These are phyloP conservation scores for Meleagris gallopavo DNA, from an alignment of 2,113 vertebrate species.

Conservation along the genomic window DNA sequence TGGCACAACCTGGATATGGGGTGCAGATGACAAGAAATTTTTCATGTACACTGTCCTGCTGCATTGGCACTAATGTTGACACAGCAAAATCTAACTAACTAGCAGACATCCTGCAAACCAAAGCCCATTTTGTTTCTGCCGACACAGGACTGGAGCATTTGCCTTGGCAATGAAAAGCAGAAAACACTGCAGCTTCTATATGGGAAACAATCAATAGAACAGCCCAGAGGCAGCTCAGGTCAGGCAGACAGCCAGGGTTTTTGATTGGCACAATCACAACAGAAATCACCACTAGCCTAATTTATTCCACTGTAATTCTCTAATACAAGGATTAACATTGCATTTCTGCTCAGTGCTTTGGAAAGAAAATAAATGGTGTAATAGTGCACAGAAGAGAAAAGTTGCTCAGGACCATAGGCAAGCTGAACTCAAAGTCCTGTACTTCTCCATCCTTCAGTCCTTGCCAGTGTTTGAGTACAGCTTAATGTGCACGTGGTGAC, in stretches of 20 bases:
- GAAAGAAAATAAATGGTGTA: neutral
- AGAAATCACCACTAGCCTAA: neutral
- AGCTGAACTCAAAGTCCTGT: neutral
- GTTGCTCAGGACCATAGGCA: neutral
- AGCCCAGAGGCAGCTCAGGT: neutral
- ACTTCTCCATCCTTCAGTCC: neutral
- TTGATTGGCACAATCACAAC: neutral
- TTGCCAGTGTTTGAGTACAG: neutral
- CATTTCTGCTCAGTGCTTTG: neutral
- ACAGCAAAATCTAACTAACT: neutral
- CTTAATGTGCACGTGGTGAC: neutral
- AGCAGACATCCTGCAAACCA: neutral
- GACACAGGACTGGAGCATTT: neutral
- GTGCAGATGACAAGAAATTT: neutral
- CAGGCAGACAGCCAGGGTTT: neutral
- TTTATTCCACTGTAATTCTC: neutral
- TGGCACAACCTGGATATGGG: neutral
- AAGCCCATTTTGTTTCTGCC: rapidly evolving
- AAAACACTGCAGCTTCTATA: rapidly evolving
- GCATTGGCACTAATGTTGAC: neutral
- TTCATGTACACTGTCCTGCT: neutral
- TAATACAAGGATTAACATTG: neutral
- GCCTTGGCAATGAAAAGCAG: neutral
- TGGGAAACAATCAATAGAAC: neutral
- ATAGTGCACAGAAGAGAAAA: neutral